Evolutionary conservation across 2,113 vertebrate species (phyloP).

Genomic region (Malurus melanocephalus): DNA sequence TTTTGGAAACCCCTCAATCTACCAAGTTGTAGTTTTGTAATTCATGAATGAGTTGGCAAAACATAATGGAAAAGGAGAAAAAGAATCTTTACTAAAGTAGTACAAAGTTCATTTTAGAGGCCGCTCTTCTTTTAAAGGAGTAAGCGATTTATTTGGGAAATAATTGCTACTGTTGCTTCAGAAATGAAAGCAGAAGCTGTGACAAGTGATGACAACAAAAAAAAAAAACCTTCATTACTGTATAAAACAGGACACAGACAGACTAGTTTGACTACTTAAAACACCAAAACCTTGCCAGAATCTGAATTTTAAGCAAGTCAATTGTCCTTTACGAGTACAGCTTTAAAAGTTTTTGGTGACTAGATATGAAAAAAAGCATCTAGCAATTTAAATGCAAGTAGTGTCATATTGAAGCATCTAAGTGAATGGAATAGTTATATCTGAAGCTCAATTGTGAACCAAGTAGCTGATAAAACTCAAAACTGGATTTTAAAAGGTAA

Average conservation of each 20-base stretch:
- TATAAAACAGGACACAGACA: not conserved
- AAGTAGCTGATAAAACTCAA: not conserved
- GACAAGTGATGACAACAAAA: not conserved
- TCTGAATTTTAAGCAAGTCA: not conserved
- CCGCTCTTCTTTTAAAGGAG: not conserved
- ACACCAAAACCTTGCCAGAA: not conserved
- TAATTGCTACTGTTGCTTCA: not conserved
- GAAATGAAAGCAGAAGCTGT: conserved; percentile 20
- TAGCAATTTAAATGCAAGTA: not conserved
- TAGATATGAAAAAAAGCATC: not conserved
- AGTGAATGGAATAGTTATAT: not conserved
- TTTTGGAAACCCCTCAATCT: not conserved
- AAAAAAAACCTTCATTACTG: not conserved
- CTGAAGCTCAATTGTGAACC: not conserved
- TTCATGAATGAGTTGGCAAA: conserved; percentile 30
- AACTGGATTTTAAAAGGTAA: not conserved
- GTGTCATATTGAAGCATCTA: not conserved
- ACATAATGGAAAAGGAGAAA: conserved; percentile 1
- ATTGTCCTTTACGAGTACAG: not conserved
- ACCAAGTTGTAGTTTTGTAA: not conserved
- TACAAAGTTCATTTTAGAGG: conserved; percentile 21
- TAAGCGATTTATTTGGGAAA: conserved; percentile 5
- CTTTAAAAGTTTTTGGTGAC: not conserved
- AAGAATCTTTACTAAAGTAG: conserved; percentile 13
- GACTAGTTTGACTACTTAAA: not conserved